Percentiles rank a stretch among this genome's conserved stretches.
These are phyloP conservation scores for Spheniscus mendiculus DNA, from an alignment of 2,113 vertebrate species.

Conservation along the genomic window DNA sequence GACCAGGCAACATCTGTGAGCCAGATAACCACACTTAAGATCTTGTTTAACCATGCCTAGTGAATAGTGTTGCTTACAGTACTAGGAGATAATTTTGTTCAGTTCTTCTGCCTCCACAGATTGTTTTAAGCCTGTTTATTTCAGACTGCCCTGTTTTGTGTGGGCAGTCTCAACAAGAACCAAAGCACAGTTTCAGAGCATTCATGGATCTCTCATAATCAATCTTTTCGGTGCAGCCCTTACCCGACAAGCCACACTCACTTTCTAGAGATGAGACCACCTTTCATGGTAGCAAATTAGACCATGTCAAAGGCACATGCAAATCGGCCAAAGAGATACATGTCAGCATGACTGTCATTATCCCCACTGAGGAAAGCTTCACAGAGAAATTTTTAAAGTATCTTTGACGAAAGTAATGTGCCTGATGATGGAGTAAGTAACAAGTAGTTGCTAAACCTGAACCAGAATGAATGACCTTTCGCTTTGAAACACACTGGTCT, in stretches of 20 bases:
- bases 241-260: background rate
- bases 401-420: background rate
- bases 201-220: background rate
- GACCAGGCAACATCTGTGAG: background rate
- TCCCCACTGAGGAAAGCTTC: background rate
- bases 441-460: background rate
- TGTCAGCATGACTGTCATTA: background rate
- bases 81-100: background rate
- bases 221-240: background rate
- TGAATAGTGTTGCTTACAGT: background rate
- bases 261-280: background rate
- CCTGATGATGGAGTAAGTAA: background rate
- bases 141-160: background rate
- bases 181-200: background rate
- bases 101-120: background rate
- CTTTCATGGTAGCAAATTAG: background rate
- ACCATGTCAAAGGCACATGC: background rate
- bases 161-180: background rate
- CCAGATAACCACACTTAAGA: background rate
- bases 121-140: background rate
- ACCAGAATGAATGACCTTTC: background rate
- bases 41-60: background rate
- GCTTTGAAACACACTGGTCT: background rate
- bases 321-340: background rate
- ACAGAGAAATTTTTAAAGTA: background rate